phyloP scores from a whole-genome alignment of 2,797 vertebrate genomes.

The Lateolabrax maculatus region DNA sequence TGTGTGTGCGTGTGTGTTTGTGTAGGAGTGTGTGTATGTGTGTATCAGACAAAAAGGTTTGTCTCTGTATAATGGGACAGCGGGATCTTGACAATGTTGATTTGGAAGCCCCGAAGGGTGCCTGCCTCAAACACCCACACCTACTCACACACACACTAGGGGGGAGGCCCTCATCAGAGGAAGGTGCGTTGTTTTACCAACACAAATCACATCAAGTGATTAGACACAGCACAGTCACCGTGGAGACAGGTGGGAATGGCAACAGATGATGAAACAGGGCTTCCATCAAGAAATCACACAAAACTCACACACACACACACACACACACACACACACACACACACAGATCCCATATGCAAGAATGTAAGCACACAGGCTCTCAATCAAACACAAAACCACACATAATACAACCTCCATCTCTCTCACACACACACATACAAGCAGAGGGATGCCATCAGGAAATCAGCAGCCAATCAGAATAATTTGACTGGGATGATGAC shows the following conservation, averaged over 20 bases:
- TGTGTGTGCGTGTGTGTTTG: constrained; percentile 16
- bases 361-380: constrained; percentile 69
- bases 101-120: constrained; percentile 72
- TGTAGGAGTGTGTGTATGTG: constrained; percentile 37
- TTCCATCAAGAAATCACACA: constrained; percentile 75
- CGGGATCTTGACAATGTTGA: constrained; percentile 82
- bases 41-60: constrained; percentile 61
- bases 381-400: constrained; percentile 65
- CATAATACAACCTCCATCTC: constrained; percentile 1
- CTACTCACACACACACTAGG: constrained; percentile 44
- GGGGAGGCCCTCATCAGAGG: constrained; percentile 78
- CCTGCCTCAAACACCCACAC: constrained; percentile 64
- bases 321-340: constrained; percentile 56
- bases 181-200: constrained; percentile 81
- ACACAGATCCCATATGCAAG: constrained; percentile 76
- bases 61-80: constrained; percentile 78
- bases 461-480: constrained; percentile 90
- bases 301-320: constrained; percentile 50
- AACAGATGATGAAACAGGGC: constrained; percentile 74
- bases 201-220: constrained; percentile 89
- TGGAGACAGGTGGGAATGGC: constrained; percentile 75
- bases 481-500: constrained; percentile 87
- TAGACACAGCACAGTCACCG: constrained; percentile 77
- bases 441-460: constrained; percentile 80
- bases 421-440: constrained; percentile 39